Base-by-base conservation (phyloP, 2,113 vertebrate species). In the Plotosus lineatus region DNA sequence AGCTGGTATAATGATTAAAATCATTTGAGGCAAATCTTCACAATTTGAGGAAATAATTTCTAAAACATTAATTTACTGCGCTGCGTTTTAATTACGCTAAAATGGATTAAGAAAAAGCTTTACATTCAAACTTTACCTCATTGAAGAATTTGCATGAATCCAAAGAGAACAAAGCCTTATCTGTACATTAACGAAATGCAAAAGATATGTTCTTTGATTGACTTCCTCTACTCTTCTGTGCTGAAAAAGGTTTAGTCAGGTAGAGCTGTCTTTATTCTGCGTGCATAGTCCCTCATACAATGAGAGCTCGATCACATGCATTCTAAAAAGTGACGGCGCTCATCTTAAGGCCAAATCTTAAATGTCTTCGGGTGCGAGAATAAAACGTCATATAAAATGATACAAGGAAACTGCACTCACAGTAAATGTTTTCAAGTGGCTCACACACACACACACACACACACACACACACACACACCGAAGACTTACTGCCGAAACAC, bases 171-270 rank as follows among this genome's bases (percentile, higher is more conserved):
- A 55, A 40, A 74, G 26, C 19, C 48, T 42, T 48, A 26, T 60
- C 48, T 50, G 69, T 33, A 72, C 46, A 65, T 65, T 38, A n/a
- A 38, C 21, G 26, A 44, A 79, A 69, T 56, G 23, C 38, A n/a
- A 71, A 38, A 15, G 21, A 79, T 44, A 51, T 71, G 78, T 79
- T 65, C 78, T 72, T 79, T 65, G 6, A 77, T 65, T 42, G 55
- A 69, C 51, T 28, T 33, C 26, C 53, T 42, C 26, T 46, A 48
- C 56, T 48, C 15, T 48, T 71, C 44, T 71, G 15, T 48, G 28
- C 48, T 40, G 26, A 42, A 44, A 23, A 10, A 17, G 42, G n/a
- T 46, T 61, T 21, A 63, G 15, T 23, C 40, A 11, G 8, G 40
- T 31, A 19, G 26, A 23, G 33, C 19, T 28, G 40, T 44, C 40